Percentiles rank a stretch among this genome's conserved stretches.
Evolutionary conservation across 2,797 vertebrate genomes (phyloP).

Genomic region (Arctocebus calabarensis): DNA sequence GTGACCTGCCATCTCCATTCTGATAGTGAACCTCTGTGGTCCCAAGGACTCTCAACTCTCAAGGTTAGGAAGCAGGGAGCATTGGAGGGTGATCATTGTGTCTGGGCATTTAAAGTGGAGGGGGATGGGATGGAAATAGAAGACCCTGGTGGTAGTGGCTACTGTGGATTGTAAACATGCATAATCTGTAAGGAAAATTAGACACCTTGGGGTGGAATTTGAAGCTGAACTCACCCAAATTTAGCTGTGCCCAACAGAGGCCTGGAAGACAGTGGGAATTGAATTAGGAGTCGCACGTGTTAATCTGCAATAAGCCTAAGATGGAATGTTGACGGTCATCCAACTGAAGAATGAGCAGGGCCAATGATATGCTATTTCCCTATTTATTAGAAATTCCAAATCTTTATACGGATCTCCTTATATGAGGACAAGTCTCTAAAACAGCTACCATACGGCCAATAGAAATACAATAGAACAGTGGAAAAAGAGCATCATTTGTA

Average conservation of each 20-base stretch:
- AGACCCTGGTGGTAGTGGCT: background rate
- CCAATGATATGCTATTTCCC: background rate
- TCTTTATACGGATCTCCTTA: background rate
- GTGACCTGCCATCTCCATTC: background rate
- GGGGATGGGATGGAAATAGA: background rate
- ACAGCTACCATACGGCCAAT: background rate
- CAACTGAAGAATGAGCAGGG: background rate
- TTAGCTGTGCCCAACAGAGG: background rate
- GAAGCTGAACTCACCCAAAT: background rate
- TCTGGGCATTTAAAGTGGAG: background rate
- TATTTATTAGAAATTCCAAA: background rate
- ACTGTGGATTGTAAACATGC: background rate
- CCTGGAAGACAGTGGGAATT: background rate
- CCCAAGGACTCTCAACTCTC: background rate
- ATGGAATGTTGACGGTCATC: background rate
- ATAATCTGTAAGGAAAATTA: background rate
- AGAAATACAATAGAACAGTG: slow-evolving; percentile 32
- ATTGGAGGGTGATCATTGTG: background rate
- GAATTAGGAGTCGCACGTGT: background rate
- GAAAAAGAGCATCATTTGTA: background rate
- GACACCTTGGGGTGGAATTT: background rate
- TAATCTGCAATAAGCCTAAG: background rate
- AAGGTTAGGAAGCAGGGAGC: background rate
- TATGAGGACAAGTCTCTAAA: background rate
- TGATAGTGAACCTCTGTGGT: background rate